A percentile compares a stretch with the other conserved stretches of the same genome.
Evolutionary conservation across 1,140 invertebrate genomes (phyloP).

Genomic region (Conus ventricosus): DNA sequence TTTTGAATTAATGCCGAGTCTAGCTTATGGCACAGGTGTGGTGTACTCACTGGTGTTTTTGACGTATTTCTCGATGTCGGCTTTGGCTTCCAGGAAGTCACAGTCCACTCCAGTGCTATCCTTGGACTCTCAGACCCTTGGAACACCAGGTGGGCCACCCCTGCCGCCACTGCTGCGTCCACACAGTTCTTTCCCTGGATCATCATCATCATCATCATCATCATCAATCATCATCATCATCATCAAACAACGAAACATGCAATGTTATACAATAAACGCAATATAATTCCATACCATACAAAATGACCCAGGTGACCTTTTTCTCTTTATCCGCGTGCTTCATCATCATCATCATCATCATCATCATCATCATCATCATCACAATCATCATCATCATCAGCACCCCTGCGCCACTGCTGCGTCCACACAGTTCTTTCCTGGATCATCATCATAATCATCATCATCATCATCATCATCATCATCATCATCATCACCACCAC

Average conservation of each 20-base stretch:
- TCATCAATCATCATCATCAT: neutral
- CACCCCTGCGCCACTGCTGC: no score
- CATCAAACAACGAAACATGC: neutral
- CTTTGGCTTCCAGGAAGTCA: slow-evolving; percentile 60
- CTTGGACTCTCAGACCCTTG: slow-evolving; percentile 60
- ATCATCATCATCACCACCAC: neutral
- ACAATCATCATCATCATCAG: no score
- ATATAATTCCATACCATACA: neutral
- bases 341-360: no score
- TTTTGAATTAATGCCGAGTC: no score
- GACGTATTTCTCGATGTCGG: slow-evolving; percentile 61
- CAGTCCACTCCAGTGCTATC: slow-evolving; percentile 55
- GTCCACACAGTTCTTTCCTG: no score
- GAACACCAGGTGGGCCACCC: slow-evolving; percentile 59
- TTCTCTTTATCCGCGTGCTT: no score
- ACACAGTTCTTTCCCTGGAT: slow-evolving; percentile 61
- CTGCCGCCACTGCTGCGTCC: slow-evolving; percentile 57
- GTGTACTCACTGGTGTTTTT: slow-evolving; percentile 40
- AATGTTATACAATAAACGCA: no score
- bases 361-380: no score
- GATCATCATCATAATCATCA: no score
- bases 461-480: neutral
- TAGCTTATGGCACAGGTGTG: neutral
- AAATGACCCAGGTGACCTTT: neutral
- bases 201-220: no score